Evolutionary conservation across 2,113 vertebrate species (phyloP).

Genomic region (Aphyosemion australe): DNA sequence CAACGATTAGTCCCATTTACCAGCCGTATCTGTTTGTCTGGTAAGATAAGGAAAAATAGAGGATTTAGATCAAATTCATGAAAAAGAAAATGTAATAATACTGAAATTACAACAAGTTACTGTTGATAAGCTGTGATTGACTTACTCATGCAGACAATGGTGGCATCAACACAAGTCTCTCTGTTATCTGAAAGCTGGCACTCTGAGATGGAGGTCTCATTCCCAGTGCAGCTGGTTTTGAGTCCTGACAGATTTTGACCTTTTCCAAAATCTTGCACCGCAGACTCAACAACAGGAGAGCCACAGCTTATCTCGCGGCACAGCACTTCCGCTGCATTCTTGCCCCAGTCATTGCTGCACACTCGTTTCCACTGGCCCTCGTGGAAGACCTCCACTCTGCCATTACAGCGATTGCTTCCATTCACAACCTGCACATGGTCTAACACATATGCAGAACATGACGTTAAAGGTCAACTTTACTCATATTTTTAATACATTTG

Average conservation of each 20-base stretch:
- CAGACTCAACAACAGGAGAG: neutral
- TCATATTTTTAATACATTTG: too few species aligned
- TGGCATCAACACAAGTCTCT: conserved; percentile 41
- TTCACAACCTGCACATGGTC: conserved; percentile 52
- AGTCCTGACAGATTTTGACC: neutral
- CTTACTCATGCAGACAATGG: conserved; percentile 57
- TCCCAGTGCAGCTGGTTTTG: conserved; percentile 58
- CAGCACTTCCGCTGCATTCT: conserved; percentile 7
- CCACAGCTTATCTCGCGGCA: conserved; percentile 64
- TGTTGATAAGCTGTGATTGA: neutral
- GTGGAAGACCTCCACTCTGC: conserved; percentile 47
- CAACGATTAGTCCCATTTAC: conserved; percentile 61
- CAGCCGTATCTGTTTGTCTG: conserved; percentile 61
- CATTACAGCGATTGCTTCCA: conserved; percentile 57
- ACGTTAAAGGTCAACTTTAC: too few species aligned
- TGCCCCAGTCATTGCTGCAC: conserved; percentile 47
- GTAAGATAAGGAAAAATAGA: neutral
- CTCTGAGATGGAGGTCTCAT: conserved; percentile 56
- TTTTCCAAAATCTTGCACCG: conserved; percentile 14
- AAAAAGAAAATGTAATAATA: neutral
- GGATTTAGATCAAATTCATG: neutral
- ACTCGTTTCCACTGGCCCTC: conserved; percentile 45
- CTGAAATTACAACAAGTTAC: neutral
- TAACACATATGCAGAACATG: conserved; percentile 16
- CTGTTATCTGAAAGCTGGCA: conserved; percentile 37